Base-by-base conservation (phyloP, 2,888 invertebrate species). In the Malthinus seriepunctatus region DNA sequence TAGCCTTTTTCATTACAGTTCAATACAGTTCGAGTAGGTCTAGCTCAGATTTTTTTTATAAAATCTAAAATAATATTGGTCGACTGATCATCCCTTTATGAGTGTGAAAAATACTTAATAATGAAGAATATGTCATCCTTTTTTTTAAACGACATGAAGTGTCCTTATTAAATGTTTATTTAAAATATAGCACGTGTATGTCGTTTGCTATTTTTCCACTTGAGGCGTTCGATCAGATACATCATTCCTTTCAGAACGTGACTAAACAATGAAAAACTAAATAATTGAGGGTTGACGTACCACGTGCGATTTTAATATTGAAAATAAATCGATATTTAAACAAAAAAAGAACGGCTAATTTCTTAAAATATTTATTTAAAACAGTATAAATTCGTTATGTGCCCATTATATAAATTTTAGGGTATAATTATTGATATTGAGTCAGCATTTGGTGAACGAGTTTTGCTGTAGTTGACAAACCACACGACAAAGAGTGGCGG, bases 171-270 rank as follows among this genome's bases (percentile, higher is more conserved):
- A 72, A 73, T 76, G 75, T 76, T 76, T 76, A 74, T 75, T 75
- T 75, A 75, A 75, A 76, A 68, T 70, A 63, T 63, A 73, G 72
- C 77, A 77, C 77, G 77, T 76, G 77, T 68, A 60, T 60, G 59
- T 70, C 71, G 70, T 54, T 71, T 68, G 59, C 55, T 54, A 59
- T 51, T 62, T 59, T 61, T 61, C 61, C 61, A 61, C 61, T 61
- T 48, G 52, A 56, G 56, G 52, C 56, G 54, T 54, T 52, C 54
- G 57, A 61, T 61, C 57, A 57, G 60, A 61, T 60, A 56, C 55
- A 61, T 56, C 56, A 51, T 15, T 53, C 52, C 53, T 42, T 51
- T 2, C 31, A 10, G 61, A 57, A 61, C 61, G 61, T 61, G 61
- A 61, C 57, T 14, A 39, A 32, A 61, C 61, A 61, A 61, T 57